Percentiles rank a stretch among this genome's conserved stretches.
phyloP scores from a whole-genome alignment of 2,888 invertebrate genomes.

The Hirudinaria manillensis region DNA sequence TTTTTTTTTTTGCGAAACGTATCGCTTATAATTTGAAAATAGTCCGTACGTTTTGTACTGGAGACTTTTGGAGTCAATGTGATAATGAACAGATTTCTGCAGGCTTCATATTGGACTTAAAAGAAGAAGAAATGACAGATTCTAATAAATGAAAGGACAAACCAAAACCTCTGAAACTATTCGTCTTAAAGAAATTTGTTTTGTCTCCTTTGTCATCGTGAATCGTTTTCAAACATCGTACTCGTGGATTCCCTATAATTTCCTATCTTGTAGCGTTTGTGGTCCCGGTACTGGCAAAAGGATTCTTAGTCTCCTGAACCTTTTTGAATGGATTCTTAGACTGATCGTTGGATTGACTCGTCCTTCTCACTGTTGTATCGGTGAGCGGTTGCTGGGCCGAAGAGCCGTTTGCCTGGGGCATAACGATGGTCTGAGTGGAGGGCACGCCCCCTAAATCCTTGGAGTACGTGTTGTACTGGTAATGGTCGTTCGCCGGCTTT shows the following conservation, averaged over 20 bases:
- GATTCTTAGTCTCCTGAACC: not conserved
- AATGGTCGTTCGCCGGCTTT: not conserved
- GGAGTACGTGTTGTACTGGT: conserved; percentile 22
- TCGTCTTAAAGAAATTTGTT: conserved; percentile 6
- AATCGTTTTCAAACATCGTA: too few relatives aligned
- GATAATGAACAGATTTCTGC: too few relatives aligned
- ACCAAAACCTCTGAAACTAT: too few relatives aligned
- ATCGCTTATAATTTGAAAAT: too few relatives aligned
- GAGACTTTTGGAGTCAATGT: too few relatives aligned
- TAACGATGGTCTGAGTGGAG: not conserved
- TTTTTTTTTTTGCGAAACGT: too few relatives aligned
- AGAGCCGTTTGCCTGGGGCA: conserved; percentile 8
- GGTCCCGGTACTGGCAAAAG: not conserved
- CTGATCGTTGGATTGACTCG: not conserved
- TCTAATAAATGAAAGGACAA: too few relatives aligned
- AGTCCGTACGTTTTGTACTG: too few relatives aligned
- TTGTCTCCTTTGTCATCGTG: not conserved
- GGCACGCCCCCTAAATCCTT: conserved; percentile 4
- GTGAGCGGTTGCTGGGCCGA: not conserved
- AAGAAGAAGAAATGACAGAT: too few relatives aligned
- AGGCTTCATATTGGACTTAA: too few relatives aligned
- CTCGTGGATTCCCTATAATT: too few relatives aligned
- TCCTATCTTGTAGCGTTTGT: too few relatives aligned
- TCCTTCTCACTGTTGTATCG: not conserved
- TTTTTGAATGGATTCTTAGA: conserved; percentile 23